These are phyloP conservation scores for Bovichtus diacanthus DNA, from an alignment of 2,797 vertebrate species.

Conservation along the genomic window DNA sequence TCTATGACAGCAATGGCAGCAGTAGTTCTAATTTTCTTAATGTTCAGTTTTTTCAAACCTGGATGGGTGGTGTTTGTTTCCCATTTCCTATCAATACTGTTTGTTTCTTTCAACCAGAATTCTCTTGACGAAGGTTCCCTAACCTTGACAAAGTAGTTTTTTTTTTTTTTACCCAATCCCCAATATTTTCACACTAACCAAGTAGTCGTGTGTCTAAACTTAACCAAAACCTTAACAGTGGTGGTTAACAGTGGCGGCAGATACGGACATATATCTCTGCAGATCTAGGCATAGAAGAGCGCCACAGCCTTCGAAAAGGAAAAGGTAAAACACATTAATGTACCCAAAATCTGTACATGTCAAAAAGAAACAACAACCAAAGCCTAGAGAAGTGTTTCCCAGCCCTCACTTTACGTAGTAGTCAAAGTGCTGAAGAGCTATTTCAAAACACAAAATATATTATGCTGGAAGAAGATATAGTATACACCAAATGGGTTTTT, in stretches of 20 bases:
- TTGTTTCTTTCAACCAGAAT: not conserved
- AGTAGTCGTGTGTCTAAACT: not conserved
- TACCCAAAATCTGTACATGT: not conserved
- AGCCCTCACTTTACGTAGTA: not conserved
- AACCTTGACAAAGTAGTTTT: not conserved
- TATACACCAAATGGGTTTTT: conserved; percentile 1
- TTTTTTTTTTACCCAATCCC: not conserved
- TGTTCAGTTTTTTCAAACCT: not conserved
- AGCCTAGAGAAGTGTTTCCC: not conserved
- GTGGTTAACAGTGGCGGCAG: not conserved
- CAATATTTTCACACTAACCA: not conserved
- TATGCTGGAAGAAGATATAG: not conserved
- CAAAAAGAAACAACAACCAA: conserved; percentile 4
- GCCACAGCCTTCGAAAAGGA: not conserved
- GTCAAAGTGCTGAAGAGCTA: not conserved
- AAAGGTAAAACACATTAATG: not conserved
- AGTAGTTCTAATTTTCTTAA: not conserved
- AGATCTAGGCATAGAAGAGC: not conserved
- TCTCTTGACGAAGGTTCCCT: not conserved
- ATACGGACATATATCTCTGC: not conserved
- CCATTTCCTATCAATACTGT: not conserved
- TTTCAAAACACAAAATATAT: not conserved
- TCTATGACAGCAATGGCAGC: not conserved
- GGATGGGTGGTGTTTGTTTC: not conserved
- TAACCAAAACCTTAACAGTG: not conserved